Percentiles rank a stretch among this genome's conserved stretches.
Evolutionary conservation across 2,113 vertebrate genomes (phyloP).

Genomic region (Pedionomus torquatus): DNA sequence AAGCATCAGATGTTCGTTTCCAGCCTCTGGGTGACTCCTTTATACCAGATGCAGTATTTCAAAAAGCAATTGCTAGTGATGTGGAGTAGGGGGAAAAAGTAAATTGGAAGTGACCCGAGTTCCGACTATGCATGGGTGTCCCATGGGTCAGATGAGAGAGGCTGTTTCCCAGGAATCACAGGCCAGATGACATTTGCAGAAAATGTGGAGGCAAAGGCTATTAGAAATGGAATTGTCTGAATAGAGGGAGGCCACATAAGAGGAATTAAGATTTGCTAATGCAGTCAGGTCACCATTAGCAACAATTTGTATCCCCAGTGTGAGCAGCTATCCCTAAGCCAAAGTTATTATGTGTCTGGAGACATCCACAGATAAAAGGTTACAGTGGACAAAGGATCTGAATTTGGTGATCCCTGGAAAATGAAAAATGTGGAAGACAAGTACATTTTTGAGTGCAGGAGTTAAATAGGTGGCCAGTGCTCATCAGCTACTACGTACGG

Average conservation of each 20-base stretch:
- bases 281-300: neutral
- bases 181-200: slow-evolving; percentile 58
- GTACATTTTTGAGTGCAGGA: neutral
- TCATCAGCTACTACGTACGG: neutral
- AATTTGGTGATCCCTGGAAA: neutral
- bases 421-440: neutral
- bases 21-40: slow-evolving; percentile 62
- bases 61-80: slow-evolving; percentile 54
- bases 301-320: neutral
- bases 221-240: slow-evolving; percentile 25
- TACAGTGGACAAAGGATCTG: neutral
- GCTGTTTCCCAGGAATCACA: slow-evolving; percentile 58
- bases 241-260: neutral
- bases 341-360: neutral
- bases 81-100: neutral
- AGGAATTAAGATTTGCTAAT: slow-evolving; percentile 25
- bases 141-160: slow-evolving; percentile 60
- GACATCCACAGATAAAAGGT: neutral
- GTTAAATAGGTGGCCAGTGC: neutral
- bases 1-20: slow-evolving; percentile 55
- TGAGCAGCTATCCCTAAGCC: neutral
- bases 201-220: slow-evolving; percentile 49
- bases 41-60: slow-evolving; percentile 58
- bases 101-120: slow-evolving; percentile 30
- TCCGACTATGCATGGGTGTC: slow-evolving; percentile 13